Evolutionary conservation across 37 sponge, comb jelly and placozoan genomes (phyloP), one percentile per base, ranked within the genome.

Genomic region (Beroe forskalii): DNA sequence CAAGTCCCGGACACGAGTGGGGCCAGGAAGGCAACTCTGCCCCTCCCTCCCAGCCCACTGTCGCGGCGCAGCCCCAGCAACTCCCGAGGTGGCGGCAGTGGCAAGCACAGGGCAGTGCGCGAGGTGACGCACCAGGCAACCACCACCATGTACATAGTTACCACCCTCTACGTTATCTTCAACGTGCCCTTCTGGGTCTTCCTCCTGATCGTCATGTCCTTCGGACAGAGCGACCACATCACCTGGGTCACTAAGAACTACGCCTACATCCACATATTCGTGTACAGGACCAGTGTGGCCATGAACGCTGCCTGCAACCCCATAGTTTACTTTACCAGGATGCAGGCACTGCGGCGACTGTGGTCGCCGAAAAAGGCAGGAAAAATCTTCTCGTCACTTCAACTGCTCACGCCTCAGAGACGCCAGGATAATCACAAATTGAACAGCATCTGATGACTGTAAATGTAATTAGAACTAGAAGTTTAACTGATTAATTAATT

Each of bases 221-320:
- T 80, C 55, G 55, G 55, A 48, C 55, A 80, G 23, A 37, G 40
- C 24, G 86, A 80, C 31, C 86, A 80, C 55, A 80, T 80, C 23
- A 44, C 25, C 6, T 80, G 86, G 86, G 55, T 80, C 55, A 44
- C 86, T 6, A 25, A 24, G 2, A 80, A 80, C 86, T 32, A 23
- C 24, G 35, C 35, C 17, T 80, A 80, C 86, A 44, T 80, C 4
- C 37, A 80, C 55, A 80, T 80, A 1, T 80, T 80, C 31, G 38
- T 80, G 28, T 80, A 32, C 23, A 32, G 86, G 25, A 80, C 86
- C 37, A 80, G 86, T 43, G 86, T 80, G 86, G 86, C 35, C 3
- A 80, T 80, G 86, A 80, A 80, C 55, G 86, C 86, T 41, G 86
- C 86, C 4, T 80, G 86, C 22, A 80, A 80, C 35, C 86, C 86